Conservation (phyloP, 2,888 invertebrate species). For the Hetaerina titia region DNA sequence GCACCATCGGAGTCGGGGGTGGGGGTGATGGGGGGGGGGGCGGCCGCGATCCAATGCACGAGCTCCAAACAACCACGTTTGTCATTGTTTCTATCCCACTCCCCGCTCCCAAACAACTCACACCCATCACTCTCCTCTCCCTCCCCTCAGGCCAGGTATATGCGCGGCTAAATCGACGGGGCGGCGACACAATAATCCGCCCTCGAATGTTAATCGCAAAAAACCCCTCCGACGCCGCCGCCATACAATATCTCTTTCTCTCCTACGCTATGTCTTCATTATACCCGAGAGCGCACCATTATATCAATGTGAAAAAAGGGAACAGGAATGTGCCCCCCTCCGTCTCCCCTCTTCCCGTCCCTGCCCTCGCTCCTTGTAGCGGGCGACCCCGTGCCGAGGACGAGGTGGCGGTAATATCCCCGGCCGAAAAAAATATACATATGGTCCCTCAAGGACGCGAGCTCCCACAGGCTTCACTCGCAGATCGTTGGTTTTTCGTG, state of each 20-base stretch:
- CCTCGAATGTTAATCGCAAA: constrained; percentile 38
- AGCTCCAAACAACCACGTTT: background rate
- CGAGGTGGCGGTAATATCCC: background rate
- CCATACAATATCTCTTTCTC: constrained; percentile 23
- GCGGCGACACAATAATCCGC: constrained; percentile 54
- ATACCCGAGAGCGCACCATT: constrained; percentile 47
- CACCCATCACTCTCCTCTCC: background rate
- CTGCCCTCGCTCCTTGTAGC: too few species aligned
- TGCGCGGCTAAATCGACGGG: constrained; percentile 29
- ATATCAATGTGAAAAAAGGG: constrained; percentile 45
- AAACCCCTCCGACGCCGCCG: background rate
- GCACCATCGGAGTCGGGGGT: background rate
- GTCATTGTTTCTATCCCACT: constrained; percentile 28
- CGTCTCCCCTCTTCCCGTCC: too few species aligned
- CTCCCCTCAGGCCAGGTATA: background rate
- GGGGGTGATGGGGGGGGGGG: background rate
- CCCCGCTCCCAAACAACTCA: background rate
- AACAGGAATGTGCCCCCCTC: background rate
- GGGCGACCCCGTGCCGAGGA: background rate
- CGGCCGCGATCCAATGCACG: background rate
- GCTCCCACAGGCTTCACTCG: background rate
- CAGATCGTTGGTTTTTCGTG: background rate
- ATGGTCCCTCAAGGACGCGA: background rate
- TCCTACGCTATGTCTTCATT: constrained; percentile 59
- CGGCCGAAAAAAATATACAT: background rate